Evolutionary conservation across 2,797 vertebrate species (phyloP).

Genomic region (Hemitrygon akajei): DNA sequence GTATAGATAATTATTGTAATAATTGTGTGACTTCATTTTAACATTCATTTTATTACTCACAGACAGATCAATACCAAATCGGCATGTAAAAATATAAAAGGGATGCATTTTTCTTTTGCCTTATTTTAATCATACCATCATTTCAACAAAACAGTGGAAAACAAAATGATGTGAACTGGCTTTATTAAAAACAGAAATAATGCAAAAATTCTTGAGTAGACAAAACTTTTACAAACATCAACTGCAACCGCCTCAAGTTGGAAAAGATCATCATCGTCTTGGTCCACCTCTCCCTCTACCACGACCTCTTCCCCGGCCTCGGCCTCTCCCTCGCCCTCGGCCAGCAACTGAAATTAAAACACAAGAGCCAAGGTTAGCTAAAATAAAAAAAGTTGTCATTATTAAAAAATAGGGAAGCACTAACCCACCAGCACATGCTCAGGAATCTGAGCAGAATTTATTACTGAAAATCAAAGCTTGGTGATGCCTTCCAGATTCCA

Average conservation of each 20-base stretch:
- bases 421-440: not conserved
- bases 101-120: not conserved
- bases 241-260: not conserved
- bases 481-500: too few species aligned
- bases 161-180: slow-evolving; percentile 24
- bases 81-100: not conserved
- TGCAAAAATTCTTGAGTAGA: slow-evolving; percentile 15
- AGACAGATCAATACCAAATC: not conserved
- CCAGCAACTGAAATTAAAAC: slow-evolving; percentile 57
- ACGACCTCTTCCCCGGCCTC: slow-evolving; percentile 66
- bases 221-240: slow-evolving; percentile 39
- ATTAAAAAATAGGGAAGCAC: not conserved
- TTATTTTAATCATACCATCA: not conserved
- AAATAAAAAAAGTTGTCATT: not conserved
- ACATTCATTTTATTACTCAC: not conserved
- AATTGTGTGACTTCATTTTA: not conserved
- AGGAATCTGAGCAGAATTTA: not conserved
- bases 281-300: slow-evolving; percentile 68
- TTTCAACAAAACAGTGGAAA: not conserved
- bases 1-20: not conserved
- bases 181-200: slow-evolving; percentile 42
- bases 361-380: not conserved
- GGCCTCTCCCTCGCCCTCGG: slow-evolving; percentile 63
- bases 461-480: not conserved
- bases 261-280: slow-evolving; percentile 55